phyloP scores from a whole-genome alignment of 2,888 invertebrate genomes.

The Poecilus cupreus region DNA sequence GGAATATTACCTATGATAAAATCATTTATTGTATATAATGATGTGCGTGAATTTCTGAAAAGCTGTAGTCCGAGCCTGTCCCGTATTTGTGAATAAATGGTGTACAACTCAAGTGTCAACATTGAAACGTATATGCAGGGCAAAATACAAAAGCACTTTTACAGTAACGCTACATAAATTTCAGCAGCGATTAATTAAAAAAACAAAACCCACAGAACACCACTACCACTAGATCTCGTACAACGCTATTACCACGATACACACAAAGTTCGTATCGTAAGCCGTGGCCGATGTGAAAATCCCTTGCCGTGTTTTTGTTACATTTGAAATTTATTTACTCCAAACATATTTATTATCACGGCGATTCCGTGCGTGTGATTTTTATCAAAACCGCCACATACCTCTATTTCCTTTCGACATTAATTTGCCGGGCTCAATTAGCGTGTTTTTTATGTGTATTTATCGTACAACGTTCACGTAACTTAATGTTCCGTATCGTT shows the following conservation, averaged over 20 bases:
- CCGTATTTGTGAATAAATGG: constrained; percentile 15
- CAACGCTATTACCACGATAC: background rate
- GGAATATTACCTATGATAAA: too few species aligned
- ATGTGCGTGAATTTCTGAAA: background rate
- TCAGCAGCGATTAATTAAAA: constrained; percentile 39
- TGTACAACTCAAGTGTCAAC: constrained; percentile 24
- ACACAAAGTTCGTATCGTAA: too few species aligned
- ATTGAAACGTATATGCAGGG: constrained; percentile 21
- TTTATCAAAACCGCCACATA: constrained; percentile 40
- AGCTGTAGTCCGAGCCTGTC: background rate
- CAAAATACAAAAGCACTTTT: constrained; percentile 30
- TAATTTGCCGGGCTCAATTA: constrained; percentile 50
- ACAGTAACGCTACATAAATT: constrained; percentile 42
- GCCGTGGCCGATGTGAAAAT: constrained; percentile 10
- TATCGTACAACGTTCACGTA: constrained; percentile 44
- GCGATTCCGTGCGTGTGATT: constrained; percentile 21
- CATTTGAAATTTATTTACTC: constrained; percentile 20
- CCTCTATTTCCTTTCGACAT: constrained; percentile 53
- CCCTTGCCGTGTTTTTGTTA: constrained; percentile 24
- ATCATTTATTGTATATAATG: background rate
- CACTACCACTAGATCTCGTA: constrained; percentile 10
- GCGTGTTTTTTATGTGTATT: constrained; percentile 53
- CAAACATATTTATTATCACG: constrained; percentile 39
- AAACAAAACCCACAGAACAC: constrained; percentile 15
- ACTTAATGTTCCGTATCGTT: constrained; percentile 47